These are phyloP conservation scores for Yponomeuta sedellus DNA, from an alignment of 2,888 invertebrate genomes.

Conservation along the genomic window DNA sequence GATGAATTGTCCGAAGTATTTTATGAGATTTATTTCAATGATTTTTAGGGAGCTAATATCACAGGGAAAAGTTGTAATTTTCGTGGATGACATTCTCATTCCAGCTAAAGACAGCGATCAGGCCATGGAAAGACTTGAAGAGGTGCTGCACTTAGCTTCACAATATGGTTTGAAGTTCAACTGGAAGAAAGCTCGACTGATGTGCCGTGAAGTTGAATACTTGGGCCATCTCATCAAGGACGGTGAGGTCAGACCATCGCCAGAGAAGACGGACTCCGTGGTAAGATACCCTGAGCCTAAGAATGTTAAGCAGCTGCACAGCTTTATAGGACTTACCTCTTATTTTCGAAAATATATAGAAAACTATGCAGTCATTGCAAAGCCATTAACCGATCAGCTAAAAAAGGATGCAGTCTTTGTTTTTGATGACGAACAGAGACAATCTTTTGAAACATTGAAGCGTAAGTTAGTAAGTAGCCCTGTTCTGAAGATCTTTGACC, in stretches of 20 bases:
- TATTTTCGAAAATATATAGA: conserved; percentile 11
- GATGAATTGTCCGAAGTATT: neutral
- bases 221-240: conserved; percentile 15
- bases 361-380: conserved; percentile 19
- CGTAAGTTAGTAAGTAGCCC: conserved; percentile 3
- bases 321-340: conserved; percentile 10
- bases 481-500: conserved; percentile 13
- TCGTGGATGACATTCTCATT: conserved; percentile 9
- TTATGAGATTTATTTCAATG: conserved; percentile 8
- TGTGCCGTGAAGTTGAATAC: neutral
- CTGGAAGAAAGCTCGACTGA: conserved; percentile 12
- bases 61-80: conserved; percentile 3
- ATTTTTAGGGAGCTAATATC: conserved; percentile 2
- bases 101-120: neutral
- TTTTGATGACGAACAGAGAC: conserved; percentile 5
- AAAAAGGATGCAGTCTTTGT: conserved; percentile 14
- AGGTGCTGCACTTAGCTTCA: conserved; percentile 5
- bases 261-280: conserved; percentile 12
- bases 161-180: conserved; percentile 8
- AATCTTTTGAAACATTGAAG: conserved; percentile 13
- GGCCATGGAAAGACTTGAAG: neutral
- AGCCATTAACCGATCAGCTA: conserved; percentile 11
- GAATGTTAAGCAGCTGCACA: conserved; percentile 6
- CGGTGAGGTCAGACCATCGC: conserved; percentile 3
- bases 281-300: conserved; percentile 2